These are phyloP conservation scores for Patella caerulea DNA, from an alignment of 2,888 invertebrate genomes.

Conservation along the genomic window DNA sequence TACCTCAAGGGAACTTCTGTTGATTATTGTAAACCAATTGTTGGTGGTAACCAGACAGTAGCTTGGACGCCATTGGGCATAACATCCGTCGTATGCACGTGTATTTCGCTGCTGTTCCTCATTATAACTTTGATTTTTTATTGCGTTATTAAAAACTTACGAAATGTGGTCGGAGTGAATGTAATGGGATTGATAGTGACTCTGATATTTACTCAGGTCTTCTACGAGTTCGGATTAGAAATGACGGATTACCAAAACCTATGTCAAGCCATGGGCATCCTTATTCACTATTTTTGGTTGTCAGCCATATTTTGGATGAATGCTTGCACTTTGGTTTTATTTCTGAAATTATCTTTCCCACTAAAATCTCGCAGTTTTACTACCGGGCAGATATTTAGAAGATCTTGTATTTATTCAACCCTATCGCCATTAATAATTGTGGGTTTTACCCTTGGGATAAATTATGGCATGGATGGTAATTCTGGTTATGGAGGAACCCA, in stretches of 20 bases:
- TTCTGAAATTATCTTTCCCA: constrained; percentile 7
- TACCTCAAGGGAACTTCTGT: not conserved
- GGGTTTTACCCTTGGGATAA: not conserved
- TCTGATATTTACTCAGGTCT: not conserved
- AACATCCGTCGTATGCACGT: not conserved
- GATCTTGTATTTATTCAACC: not conserved
- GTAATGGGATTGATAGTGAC: not conserved
- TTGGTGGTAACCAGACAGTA: not conserved
- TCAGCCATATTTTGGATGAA: constrained; percentile 5
- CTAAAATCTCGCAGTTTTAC: not conserved
- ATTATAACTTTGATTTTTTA: not conserved
- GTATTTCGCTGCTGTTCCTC: not conserved
- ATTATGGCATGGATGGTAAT: not conserved
- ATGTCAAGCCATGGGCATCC: not conserved
- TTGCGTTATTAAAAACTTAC: not conserved
- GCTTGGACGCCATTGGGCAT: not conserved
- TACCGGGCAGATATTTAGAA: not conserved
- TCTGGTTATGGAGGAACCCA: not conserved
- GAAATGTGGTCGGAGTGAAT: not conserved
- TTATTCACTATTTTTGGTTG: constrained; percentile 1
- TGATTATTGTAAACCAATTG: not conserved
- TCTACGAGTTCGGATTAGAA: constrained; percentile 7
- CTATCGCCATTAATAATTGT: constrained; percentile 3
- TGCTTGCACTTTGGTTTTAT: not conserved
- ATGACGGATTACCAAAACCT: not conserved